Evolutionary conservation across 2,797 vertebrate species (phyloP), one percentile per base, ranked within the genome.

Genomic region (Mus caroli): DNA sequence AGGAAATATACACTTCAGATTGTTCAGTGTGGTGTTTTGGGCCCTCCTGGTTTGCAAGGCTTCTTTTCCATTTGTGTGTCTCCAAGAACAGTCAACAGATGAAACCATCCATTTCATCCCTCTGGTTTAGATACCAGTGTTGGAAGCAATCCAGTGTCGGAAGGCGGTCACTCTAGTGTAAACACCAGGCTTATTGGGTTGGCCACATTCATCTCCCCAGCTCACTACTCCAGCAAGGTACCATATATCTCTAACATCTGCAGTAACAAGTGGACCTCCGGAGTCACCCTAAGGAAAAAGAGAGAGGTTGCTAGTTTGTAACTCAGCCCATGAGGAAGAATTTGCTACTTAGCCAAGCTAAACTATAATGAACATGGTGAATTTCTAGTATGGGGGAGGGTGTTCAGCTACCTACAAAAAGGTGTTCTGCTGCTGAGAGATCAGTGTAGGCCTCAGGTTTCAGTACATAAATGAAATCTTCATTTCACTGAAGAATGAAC

Each of bases 221-320:
- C 99, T 99, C 95, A 99, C 99, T 83, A 99, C 97, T 96, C 99
- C 99, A 93, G 96, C 98, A 46, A 99, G 98, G 78, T 98, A 98
- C 99, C 99, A 99, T 89, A 98, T 98, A 91, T 98, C 98, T 97
- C 98, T 98, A 88, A 96, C 96, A 96, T 98, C 97, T 0, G 92
- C 46, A 4, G 98, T 95, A 43, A 99, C 98, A 97, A 99, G 85
- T 37, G 99, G 99, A 76, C 99, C 99, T 95, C 99, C 99, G 26
- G 99, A 99, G 84, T 99, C 99, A 58, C 99, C 99, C 99, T 99
- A 91, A 56, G 73, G 52, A 9, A 92, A 60, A 96, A 89, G 62
- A 12, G 26, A 80, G n/a, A 98, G 40, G 95, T 92, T 96, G 95
- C 4, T 52, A 37, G 58, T 85, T 97, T 84, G 34, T 50, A 37